These are phyloP conservation scores for Papilio xuthus DNA, from an alignment of 1,140 invertebrate genomes.

Conservation along the genomic window DNA sequence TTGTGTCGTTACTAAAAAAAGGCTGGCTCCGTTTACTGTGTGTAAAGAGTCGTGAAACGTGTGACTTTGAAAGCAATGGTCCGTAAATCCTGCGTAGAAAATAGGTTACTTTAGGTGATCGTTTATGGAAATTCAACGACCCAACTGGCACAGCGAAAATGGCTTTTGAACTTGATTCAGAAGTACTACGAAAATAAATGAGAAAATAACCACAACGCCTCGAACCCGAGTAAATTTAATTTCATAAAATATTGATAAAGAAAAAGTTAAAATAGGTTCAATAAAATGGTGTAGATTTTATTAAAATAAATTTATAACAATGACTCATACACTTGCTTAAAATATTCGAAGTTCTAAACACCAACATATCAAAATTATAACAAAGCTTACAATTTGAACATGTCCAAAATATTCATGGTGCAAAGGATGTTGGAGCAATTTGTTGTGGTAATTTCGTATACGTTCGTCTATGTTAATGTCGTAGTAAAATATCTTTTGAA, in stretches of 20 bases:
- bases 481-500: slow-evolving; percentile 20
- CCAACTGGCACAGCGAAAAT: not conserved
- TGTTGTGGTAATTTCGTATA: slow-evolving; percentile 11
- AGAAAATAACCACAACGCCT: not conserved
- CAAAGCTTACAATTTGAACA: not conserved
- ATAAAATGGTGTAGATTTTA: too few relatives aligned
- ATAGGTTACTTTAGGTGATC: slow-evolving; percentile 26
- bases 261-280: not conserved
- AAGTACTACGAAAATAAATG: slow-evolving; percentile 6
- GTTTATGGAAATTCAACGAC: slow-evolving; percentile 17
- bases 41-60: slow-evolving; percentile 27
- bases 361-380: not conserved
- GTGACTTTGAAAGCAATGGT: slow-evolving; percentile 13
- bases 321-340: not conserved
- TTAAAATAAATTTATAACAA: too few relatives aligned
- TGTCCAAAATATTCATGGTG: not conserved
- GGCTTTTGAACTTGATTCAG: slow-evolving; percentile 19
- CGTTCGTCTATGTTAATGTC: slow-evolving; percentile 5
- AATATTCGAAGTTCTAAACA: not conserved
- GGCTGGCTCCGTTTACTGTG: not conserved
- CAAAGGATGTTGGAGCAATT: not conserved
- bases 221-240: not conserved
- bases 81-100: slow-evolving; percentile 27
- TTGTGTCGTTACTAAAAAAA: slow-evolving; percentile 6
- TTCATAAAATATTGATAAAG: not conserved